Evolutionary conservation across 2,113 vertebrate genomes (phyloP).

Genomic region (Microcebus tavaratra): DNA sequence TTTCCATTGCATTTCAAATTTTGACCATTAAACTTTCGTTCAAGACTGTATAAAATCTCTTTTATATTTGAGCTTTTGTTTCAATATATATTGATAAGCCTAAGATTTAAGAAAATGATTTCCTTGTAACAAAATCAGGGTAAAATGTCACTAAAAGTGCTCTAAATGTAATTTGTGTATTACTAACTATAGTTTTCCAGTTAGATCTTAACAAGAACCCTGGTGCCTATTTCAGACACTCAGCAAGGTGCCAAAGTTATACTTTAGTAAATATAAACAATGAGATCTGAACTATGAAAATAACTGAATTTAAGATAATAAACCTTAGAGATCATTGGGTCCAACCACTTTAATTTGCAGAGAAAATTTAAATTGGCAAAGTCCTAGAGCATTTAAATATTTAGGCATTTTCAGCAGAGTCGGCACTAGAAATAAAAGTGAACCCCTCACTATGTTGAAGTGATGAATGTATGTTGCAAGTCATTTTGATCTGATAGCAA

Average conservation of each 20-base stretch:
- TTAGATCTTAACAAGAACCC: neutral
- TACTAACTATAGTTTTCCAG: neutral
- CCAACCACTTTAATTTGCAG: neutral
- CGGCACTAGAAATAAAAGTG: neutral
- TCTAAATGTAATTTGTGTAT: neutral
- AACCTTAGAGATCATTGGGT: neutral
- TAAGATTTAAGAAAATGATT: neutral
- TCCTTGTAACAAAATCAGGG: neutral
- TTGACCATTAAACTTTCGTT: neutral
- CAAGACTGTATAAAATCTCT: neutral
- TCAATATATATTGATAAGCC: neutral
- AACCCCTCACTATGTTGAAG: neutral
- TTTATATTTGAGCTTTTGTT: neutral
- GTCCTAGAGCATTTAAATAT: neutral
- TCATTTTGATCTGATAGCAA: neutral
- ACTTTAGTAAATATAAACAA: neutral
- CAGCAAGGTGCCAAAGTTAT: neutral
- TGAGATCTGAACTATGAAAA: neutral
- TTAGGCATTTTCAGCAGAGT: neutral
- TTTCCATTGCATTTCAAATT: neutral
- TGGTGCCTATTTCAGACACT: neutral
- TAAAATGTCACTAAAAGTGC: neutral
- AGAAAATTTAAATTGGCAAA: conserved; percentile 19
- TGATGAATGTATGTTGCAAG: neutral
- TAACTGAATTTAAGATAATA: neutral